Percentiles rank a stretch among this genome's conserved stretches.
Conservation (phyloP, 1,140 invertebrate species). For the Pseudobourletiella spinata region DNA sequence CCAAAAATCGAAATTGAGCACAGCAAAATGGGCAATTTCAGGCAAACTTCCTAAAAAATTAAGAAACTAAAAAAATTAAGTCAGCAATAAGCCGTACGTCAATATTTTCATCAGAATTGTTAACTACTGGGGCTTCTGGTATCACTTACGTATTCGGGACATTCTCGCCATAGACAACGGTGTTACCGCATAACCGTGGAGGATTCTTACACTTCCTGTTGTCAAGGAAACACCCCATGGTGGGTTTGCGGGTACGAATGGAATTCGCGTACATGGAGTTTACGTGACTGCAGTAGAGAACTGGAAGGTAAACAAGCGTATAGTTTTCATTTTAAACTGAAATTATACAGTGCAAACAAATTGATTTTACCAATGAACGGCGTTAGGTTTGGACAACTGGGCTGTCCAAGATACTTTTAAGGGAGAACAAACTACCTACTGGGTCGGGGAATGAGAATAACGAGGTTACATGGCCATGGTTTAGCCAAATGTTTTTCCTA, state of each 20-base stretch:
- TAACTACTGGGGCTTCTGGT: background rate
- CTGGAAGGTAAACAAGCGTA: background rate
- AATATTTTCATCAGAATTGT: no score
- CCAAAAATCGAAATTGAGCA: no score
- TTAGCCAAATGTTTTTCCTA: no score
- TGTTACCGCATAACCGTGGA: background rate
- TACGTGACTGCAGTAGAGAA: slow-evolving; percentile 9
- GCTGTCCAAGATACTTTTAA: no score
- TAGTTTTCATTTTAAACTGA: background rate
- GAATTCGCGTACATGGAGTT: background rate
- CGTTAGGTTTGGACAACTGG: slow-evolving; percentile 13
- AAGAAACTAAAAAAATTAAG: background rate
- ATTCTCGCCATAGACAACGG: background rate
- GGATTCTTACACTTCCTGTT: background rate
- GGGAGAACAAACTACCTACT: no score
- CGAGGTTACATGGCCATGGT: no score
- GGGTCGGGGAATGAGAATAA: no score
- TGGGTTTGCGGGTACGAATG: background rate
- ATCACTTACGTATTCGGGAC: background rate
- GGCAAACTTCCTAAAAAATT: no score
- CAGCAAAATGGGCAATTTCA: no score
- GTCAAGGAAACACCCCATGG: background rate
- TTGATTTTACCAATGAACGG: slow-evolving; percentile 1
- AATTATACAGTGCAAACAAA: background rate
- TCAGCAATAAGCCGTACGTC: no score